Evolutionary conservation across 1,140 invertebrate species (phyloP).

Genomic region (Philotrypesis tridentata): DNA sequence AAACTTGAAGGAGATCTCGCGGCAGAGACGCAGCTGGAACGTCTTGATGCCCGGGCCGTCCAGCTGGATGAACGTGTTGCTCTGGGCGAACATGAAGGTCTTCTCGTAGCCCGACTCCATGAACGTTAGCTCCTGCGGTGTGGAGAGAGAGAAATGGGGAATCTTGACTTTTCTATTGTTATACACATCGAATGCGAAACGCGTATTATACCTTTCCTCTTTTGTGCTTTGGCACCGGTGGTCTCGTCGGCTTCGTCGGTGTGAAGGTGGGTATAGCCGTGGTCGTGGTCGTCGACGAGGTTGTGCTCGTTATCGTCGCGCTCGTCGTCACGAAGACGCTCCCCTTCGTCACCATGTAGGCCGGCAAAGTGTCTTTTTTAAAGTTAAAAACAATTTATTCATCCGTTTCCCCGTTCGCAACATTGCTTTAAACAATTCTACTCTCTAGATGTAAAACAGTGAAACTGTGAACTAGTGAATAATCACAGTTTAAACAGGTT

Average conservation of each 20-base stretch:
- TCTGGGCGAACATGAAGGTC: conserved; percentile 90
- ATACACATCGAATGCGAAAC: too few species aligned
- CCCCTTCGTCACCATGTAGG: conserved; percentile 70
- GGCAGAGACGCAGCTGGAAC: conserved; percentile 88
- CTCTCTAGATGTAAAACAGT: too few species aligned
- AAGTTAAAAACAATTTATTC: background rate
- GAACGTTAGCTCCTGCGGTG: conserved; percentile 81
- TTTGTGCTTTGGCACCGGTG: conserved; percentile 81
- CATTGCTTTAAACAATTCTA: too few species aligned
- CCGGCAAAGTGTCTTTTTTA: conserved; percentile 72
- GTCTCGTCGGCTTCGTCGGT: conserved; percentile 70
- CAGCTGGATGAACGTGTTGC: conserved; percentile 90
- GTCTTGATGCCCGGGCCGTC: conserved; percentile 89
- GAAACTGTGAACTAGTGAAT: too few species aligned
- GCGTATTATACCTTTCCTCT: conserved; percentile 76
- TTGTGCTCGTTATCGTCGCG: conserved; percentile 68
- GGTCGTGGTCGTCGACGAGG: conserved; percentile 64
- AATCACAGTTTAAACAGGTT: too few species aligned
- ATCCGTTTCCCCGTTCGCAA: too few species aligned
- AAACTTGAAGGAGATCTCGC: conserved; percentile 91
- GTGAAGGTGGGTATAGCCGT: conserved; percentile 67
- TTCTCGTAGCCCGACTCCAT: conserved; percentile 85
- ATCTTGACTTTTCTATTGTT: too few species aligned
- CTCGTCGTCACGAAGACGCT: conserved; percentile 69
- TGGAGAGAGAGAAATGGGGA: too few species aligned